Evolutionary conservation across 2,888 invertebrate genomes (phyloP).

Genomic region (Drosophila greeni): DNA sequence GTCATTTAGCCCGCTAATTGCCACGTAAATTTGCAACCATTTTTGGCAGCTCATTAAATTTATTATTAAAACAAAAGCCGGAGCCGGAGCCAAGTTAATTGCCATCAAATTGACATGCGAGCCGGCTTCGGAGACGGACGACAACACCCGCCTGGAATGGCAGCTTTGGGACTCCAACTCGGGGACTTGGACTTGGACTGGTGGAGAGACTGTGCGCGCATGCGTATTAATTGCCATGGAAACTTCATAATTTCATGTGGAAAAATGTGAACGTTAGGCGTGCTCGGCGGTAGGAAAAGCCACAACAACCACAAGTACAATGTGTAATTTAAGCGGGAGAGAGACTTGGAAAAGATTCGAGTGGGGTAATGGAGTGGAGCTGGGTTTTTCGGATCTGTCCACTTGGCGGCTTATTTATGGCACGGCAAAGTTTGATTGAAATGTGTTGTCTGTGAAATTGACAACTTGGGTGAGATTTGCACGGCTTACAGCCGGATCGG

Average conservation of each 20-base stretch:
- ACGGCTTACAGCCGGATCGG: slow-evolving; percentile 42
- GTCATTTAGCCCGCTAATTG: slow-evolving; percentile 63
- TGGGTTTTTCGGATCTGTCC: slow-evolving; percentile 51
- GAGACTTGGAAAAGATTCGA: slow-evolving; percentile 47
- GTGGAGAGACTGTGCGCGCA: slow-evolving; percentile 44
- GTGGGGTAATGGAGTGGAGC: slow-evolving; percentile 8
- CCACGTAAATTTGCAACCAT: slow-evolving; percentile 74
- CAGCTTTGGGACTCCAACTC: slow-evolving; percentile 17
- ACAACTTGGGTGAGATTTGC: slow-evolving; percentile 73
- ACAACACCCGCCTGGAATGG: slow-evolving; percentile 64
- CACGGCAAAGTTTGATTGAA: slow-evolving; percentile 70
- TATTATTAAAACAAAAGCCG: slow-evolving; percentile 67
- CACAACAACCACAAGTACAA: slow-evolving; percentile 36
- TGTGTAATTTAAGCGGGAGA: slow-evolving; percentile 60
- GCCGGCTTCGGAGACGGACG: slow-evolving; percentile 43
- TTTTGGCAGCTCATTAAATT: slow-evolving; percentile 77
- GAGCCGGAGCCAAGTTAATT: slow-evolving; percentile 64
- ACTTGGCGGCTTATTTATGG: slow-evolving; percentile 69
- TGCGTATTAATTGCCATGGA: slow-evolving; percentile 72
- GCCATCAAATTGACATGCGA: slow-evolving; percentile 75
- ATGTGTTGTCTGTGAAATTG: slow-evolving; percentile 71
- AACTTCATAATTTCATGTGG: slow-evolving; percentile 72
- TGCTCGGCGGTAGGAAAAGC: slow-evolving; percentile 44
- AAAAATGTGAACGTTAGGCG: slow-evolving; percentile 72
- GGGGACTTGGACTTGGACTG: not conserved